Evolutionary conservation across 2,797 vertebrate species (phyloP), one percentile per base, ranked within the genome.

Genomic region (Rhinella marina): DNA sequence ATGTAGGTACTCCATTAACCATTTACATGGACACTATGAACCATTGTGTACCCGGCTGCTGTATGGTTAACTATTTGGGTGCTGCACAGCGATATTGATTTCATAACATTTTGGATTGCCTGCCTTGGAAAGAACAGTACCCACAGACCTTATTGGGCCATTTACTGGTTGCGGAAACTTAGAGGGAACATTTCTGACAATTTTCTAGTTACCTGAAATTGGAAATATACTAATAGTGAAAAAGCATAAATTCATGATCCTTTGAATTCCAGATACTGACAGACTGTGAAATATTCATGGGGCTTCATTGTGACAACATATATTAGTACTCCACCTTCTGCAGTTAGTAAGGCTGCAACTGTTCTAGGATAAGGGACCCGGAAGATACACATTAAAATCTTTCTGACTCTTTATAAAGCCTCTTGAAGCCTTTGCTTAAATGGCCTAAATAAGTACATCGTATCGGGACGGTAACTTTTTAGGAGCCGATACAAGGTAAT

Each of bases 381-480:
- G 66, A 27, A 70, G 32, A 29, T 70, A 32, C 13, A 17, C 27
- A 16, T 16, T 70, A 70, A 29, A 70, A 48, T 73, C 19, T 41
- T 23, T 41, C 72, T 17, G 32, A 73, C 66, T 70, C 27, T 16
- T 70, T 16, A 29, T 70, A 70, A 32, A 73, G 72, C 72, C 50
- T 73, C 21, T 32, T 48, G 72, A 48, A 73, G 72, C 72, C 19
- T 48, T 73, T 12, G 23, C 72, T 23, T 73, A 73, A 73, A 59
- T 77, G 72, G 11, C 54, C 66, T 86, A 70, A 86, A 86, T 86
- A 78, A 23, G 95, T 95, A 95, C 92, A 94, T 93, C 94, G 52
- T 95, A 93, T 96, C 94, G 95, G 94, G 94, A 93, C 95, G 93
- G 94, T 95, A 94, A 95, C 93, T 94, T 94, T 93, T 95, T 92